Base-by-base conservation (phyloP, 2,797 vertebrate genomes). In the Lateolabrax maculatus region DNA sequence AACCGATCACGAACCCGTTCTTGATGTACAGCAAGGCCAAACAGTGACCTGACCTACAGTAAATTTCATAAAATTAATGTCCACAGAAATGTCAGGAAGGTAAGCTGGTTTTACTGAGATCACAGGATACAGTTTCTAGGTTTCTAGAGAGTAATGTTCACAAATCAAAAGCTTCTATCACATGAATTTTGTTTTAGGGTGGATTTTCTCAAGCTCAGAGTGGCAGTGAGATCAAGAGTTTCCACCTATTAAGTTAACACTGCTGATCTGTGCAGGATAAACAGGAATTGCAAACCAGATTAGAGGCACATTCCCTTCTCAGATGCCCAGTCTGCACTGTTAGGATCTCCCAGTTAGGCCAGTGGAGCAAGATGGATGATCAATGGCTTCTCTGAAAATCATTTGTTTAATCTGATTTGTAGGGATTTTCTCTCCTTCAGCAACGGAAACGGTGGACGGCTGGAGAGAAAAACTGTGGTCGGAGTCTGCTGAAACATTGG, bases 211-310 rank as follows among this genome's bases (percentile, higher is more conserved):
- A 0, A 55, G 52, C 75, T 79, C 57, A 51, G 64, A 86, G 84
- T 41, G 74, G 73, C 79, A 75, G 73, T 70, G 84, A 88, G 87
- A 89, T 91, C 75, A 78, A 90, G 90, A 92, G 84, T 91, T 92
- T 93, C 88, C 87, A 92, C 82, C 89, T 84, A 94, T 94, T 94
- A 87, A 80, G 89, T 94, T 94, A 93, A 89, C 93, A 85, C 88
- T 92, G 93, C 93, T 94, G 94, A 95, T 94, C 92, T 92, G 79
- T 81, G 90, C 93, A 93, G 92, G 93, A 95, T 95, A 93, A 95
- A 94, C 93, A 94, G 92, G 90, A 94, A 93, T 96, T 77, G 84
- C 90, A 93, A 95, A 95, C 91, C 80, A 84, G 83, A 94, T 95
- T 93, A 95, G 81, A 91, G 83, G 89, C 90, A 91, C 92, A 93